Evolutionary conservation across 2,888 invertebrate genomes (phyloP), one percentile per base, ranked within the genome.

Genomic region (Pycnomerus fuliginosus): DNA sequence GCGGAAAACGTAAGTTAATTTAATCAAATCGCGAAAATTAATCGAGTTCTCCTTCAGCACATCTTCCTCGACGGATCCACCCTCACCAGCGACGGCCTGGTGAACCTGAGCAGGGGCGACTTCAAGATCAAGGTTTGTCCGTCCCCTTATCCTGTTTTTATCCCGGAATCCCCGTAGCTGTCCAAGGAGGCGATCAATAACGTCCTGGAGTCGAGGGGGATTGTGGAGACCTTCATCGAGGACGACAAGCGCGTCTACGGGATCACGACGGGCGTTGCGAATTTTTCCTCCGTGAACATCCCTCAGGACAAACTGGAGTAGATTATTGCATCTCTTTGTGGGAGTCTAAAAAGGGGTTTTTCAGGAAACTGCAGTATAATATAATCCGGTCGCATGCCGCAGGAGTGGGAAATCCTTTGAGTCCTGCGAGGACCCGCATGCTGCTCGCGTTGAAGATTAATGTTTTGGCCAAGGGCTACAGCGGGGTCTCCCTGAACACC

Each of bases 391-490:
- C 82, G 3, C 83, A 84, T 68, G 72, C 82, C 2, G 80, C 80
- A 31, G 83, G 83, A 16, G 82, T 84, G 24, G 84, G 84, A 1
- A 70, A 74, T 28, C 80, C 81, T 1, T 60, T 84, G 43, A 68
- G 77, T 14, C 80, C 80, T 1, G 75, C 78, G 43, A 74, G 77
- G 52, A 78, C 80, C 0, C 68, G 82, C 28, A 82, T 81, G 79
- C 62, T 84, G 40, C 68, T 84, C 27, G 83, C 83, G 1, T 66
- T 84, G 3, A 65, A 83, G 14, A 82, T 84, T 54, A 84, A 84
- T 60, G 77, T 83, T 1, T 66, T 84, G 27, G 80, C 82, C n/a
- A 84, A 84, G 63, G 84, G 84, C 3, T 78, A 78, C 71, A 80
- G 80, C 52, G 83, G 84, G 3, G 80, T 84, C 43, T 79, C 81